These are phyloP conservation scores for Buathra laborator DNA, from an alignment of 2,888 invertebrate genomes.

Conservation along the genomic window DNA sequence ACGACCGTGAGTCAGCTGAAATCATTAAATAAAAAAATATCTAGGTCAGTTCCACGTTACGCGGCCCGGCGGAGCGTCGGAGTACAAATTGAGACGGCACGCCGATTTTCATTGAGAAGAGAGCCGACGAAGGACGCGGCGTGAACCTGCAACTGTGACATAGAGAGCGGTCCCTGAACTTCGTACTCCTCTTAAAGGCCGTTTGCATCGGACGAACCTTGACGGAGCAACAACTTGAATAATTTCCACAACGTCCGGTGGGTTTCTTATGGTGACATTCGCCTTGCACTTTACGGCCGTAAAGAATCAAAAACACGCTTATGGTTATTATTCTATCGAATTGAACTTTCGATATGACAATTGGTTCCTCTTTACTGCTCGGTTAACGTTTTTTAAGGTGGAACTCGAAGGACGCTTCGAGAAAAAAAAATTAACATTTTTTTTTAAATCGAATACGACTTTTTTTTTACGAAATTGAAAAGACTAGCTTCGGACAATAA, in stretches of 20 bases:
- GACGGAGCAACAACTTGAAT: conserved; percentile 21
- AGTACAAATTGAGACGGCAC: conserved; percentile 53
- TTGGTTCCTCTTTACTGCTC: not conserved
- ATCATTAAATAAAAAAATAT: conserved; percentile 73
- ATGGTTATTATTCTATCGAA: not conserved
- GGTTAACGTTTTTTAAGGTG: not conserved
- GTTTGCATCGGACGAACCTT: conserved; percentile 57
- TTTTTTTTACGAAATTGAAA: no score
- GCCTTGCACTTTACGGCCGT: conserved; percentile 18
- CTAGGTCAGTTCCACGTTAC: conserved; percentile 73
- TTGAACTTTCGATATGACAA: not conserved
- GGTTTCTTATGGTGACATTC: conserved; percentile 7
- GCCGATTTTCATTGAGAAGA: conserved; percentile 53
- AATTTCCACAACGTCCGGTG: not conserved
- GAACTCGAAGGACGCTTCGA: no score
- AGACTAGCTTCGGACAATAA: no score
- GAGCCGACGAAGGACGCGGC: conserved; percentile 52
- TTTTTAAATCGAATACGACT: no score
- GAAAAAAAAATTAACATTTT: no score
- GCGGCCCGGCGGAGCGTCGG: conserved; percentile 28
- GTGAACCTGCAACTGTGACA: conserved; percentile 62
- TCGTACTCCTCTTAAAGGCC: conserved; percentile 61
- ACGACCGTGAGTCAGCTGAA: conserved; percentile 64
- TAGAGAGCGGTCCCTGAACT: conserved; percentile 69
- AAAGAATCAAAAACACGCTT: conserved; percentile 17